phyloP scores from a whole-genome alignment of 2,888 invertebrate genomes.

The Leptogaster cylindrica region DNA sequence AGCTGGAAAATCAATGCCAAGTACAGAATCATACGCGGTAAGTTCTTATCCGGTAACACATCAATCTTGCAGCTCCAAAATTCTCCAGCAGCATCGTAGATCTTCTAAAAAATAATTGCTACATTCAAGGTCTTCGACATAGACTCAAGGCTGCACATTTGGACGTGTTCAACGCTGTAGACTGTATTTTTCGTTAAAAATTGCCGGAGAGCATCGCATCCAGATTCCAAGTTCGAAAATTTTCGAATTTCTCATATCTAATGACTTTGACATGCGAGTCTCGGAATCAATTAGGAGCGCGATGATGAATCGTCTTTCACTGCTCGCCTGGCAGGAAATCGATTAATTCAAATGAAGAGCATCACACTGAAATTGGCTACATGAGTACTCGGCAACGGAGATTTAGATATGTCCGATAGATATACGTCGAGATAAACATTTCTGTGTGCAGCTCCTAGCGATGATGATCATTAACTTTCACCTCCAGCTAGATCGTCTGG shows the following conservation, averaged over 20 bases:
- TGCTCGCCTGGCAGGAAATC: slow-evolving; percentile 42
- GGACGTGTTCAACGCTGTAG: not conserved
- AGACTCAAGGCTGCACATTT: slow-evolving; percentile 22
- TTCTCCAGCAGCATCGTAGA: not conserved
- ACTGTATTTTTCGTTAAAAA: not conserved
- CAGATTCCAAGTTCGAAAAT: slow-evolving; percentile 16
- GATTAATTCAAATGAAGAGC: slow-evolving; percentile 41
- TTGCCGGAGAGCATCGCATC: not conserved
- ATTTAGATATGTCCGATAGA: slow-evolving; percentile 13
- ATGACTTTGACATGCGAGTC: slow-evolving; percentile 45
- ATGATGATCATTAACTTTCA: slow-evolving; percentile 35
- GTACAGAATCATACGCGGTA: slow-evolving; percentile 10
- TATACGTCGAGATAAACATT: slow-evolving; percentile 4
- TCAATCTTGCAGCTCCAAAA: slow-evolving; percentile 7
- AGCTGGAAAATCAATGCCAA: slow-evolving; percentile 19
- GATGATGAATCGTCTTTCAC: slow-evolving; percentile 44
- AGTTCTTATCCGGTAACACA: slow-evolving; percentile 20
- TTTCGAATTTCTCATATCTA: slow-evolving; percentile 38
- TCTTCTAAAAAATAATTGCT: slow-evolving; percentile 13
- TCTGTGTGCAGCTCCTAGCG: slow-evolving; percentile 16
- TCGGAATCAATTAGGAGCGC: slow-evolving; percentile 46
- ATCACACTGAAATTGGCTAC: not conserved
- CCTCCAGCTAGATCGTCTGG: slow-evolving; percentile 13
- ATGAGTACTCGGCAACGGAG: not conserved
- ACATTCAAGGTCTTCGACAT: slow-evolving; percentile 19